A percentile compares a stretch with the other conserved stretches of the same genome.
Evolutionary conservation across 2,797 vertebrate species (phyloP).

Genomic region (Sebastes diaconus): DNA sequence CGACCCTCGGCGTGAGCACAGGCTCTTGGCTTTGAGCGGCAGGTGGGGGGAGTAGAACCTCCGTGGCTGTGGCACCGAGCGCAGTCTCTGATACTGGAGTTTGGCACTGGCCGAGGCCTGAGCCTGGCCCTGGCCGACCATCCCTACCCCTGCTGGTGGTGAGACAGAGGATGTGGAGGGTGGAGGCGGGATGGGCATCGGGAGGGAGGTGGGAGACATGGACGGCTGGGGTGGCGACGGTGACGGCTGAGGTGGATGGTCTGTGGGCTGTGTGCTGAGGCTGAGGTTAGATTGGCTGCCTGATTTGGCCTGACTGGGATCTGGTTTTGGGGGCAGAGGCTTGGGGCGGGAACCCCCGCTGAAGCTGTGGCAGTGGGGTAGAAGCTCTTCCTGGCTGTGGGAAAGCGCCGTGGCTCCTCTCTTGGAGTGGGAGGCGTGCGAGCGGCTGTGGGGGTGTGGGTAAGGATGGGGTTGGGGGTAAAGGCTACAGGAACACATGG

Average conservation of each 20-base stretch:
- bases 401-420: slow-evolving; percentile 75
- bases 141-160: slow-evolving; percentile 81
- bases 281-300: slow-evolving; percentile 87
- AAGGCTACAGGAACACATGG: slow-evolving; percentile 81
- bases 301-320: slow-evolving; percentile 80
- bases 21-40: slow-evolving; percentile 90
- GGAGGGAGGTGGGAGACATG: slow-evolving; percentile 81
- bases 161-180: slow-evolving; percentile 81
- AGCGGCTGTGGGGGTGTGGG: slow-evolving; percentile 79
- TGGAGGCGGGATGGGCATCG: slow-evolving; percentile 84
- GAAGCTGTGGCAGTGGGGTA: slow-evolving; percentile 87
- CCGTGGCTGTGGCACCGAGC: slow-evolving; percentile 86
- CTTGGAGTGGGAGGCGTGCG: slow-evolving; percentile 80
- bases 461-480: slow-evolving; percentile 83
- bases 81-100: slow-evolving; percentile 92
- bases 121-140: slow-evolving; percentile 78
- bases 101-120: slow-evolving; percentile 87
- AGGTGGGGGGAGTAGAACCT: slow-evolving; percentile 89
- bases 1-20: slow-evolving; percentile 91
- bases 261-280: slow-evolving; percentile 81
- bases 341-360: slow-evolving; percentile 81
- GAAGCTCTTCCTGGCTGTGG: slow-evolving; percentile 86
- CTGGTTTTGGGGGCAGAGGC: slow-evolving; percentile 79
- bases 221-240: slow-evolving; percentile 83
- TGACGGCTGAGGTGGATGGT: slow-evolving; percentile 76